Conservation (phyloP, 2,888 invertebrate species). For the Scaptomyza parva region DNA sequence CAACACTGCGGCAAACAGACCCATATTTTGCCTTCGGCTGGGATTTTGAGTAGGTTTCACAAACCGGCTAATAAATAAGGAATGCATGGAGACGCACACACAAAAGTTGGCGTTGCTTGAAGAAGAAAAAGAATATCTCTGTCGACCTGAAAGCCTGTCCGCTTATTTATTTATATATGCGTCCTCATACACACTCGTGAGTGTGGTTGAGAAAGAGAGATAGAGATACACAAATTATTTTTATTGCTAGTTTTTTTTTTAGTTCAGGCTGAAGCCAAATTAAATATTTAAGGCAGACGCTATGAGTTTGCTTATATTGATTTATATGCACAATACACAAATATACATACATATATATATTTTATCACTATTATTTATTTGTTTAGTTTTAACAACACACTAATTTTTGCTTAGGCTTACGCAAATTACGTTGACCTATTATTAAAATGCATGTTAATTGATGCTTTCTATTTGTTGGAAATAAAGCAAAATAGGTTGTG, state of each 20-base stretch:
- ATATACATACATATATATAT: conserved; percentile 2
- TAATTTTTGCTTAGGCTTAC: conserved; percentile 24
- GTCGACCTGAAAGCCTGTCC: conserved; percentile 43
- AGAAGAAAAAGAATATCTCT: conserved; percentile 20
- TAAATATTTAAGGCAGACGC: conserved; percentile 70
- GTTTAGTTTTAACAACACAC: conserved; percentile 24
- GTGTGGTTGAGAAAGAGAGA: background rate
- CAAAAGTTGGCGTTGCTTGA: background rate
- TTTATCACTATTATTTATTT: background rate
- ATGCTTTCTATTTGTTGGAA: background rate
- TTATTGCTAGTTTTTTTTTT: conserved; percentile 67
- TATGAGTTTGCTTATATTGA: conserved; percentile 57
- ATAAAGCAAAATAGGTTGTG: conserved; percentile 17
- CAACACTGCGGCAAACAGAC: conserved; percentile 18
- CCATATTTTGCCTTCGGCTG: background rate
- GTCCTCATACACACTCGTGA: conserved; percentile 6
- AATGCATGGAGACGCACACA: conserved; percentile 17
- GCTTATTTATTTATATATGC: conserved; percentile 58
- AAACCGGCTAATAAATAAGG: conserved; percentile 49
- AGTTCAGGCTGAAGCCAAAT: conserved; percentile 55
- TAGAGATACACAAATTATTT: conserved; percentile 29
- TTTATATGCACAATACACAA: conserved; percentile 52
- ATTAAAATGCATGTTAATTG: background rate
- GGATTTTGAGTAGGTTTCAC: conserved; percentile 5
- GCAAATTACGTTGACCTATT: conserved; percentile 4